Evolutionary conservation across 2,797 vertebrate species (phyloP), one percentile per base, ranked within the genome.

Genomic region (Enteromius treurensis): DNA sequence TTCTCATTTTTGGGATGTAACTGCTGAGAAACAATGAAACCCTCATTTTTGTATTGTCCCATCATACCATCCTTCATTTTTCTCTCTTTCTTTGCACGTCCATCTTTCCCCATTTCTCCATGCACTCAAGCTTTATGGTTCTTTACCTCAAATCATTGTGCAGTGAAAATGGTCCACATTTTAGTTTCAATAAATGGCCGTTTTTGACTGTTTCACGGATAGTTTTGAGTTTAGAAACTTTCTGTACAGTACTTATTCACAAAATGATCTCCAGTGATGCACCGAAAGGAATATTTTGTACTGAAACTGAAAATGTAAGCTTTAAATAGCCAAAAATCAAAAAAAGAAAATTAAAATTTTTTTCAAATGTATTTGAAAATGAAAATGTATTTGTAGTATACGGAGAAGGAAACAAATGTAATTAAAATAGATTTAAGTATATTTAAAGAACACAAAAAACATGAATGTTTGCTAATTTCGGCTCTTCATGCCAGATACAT

Each of bases 11-110:
- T 23, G 42, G 17, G 42, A 73, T 47, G 51, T 58, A 71, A 81
- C 79, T 17, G 55, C 55, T 37, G 17, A 74, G 68, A 81, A 71
- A 81, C 79, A 81, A 60, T 71, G 26, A 74, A 81, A 37, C 13
- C 11, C 19, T 79, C 60, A 4, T 74, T 73, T 34, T 45, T 70
- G 19, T 11, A 34, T 55, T 3, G 19, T 47, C 68, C 26, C 42
- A 23, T 74, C 13, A 60, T 23, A n/a, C 4, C n/a, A 7, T 23
- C 21, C 13, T 73, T 81, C 51, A 64, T 60, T 73, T 64, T 47
- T 74, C 80, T 81, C 6, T 13, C 53, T 74, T n/a, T 51, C 55
- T 42, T 42, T 49, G 77, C 49, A 80, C 23, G n/a, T 80, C 47
- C 37, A 37, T 62, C 26, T 60, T 62, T 75, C 58, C 37, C 21